A percentile compares a stretch with the other conserved stretches of the same genome.
Conservation (phyloP, 2,888 invertebrate genomes). For the Pachydiplax longipennis region DNA sequence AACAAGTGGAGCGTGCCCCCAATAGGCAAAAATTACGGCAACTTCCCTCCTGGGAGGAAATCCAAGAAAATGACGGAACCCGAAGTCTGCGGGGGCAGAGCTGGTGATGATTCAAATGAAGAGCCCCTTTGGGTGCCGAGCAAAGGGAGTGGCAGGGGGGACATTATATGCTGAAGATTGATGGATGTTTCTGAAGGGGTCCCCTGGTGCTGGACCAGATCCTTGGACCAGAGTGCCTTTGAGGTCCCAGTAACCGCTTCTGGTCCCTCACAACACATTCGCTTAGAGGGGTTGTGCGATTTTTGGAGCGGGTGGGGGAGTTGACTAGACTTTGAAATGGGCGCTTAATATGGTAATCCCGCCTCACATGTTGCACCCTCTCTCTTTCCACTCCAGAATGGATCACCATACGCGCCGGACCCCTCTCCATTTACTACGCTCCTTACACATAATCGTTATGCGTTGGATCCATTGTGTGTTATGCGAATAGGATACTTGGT, state of each 20-base stretch:
- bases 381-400: not conserved
- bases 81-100: not conserved
- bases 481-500: constrained; percentile 24
- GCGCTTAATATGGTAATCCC: constrained; percentile 41
- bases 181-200: not conserved
- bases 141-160: not conserved
- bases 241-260: not conserved
- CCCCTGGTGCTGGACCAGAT: not conserved
- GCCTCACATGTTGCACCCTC: constrained; percentile 19
- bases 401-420: not conserved
- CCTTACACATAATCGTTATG: not conserved
- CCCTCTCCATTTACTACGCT: not conserved
- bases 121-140: not conserved
- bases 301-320: not conserved
- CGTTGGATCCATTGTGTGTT: constrained; percentile 13
- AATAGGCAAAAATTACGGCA: no score
- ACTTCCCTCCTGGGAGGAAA: not conserved
- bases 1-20: no score
- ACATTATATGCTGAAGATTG: not conserved
- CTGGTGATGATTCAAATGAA: not conserved
- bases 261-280: not conserved
- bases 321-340: not conserved
- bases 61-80: not conserved
- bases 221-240: not conserved
- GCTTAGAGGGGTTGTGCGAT: not conserved